A percentile compares a stretch with the other conserved stretches of the same genome.
These are phyloP conservation scores for Phenganax subtilis DNA, from an alignment of 92 coral and sea anemone genomes.

Conservation along the genomic window DNA sequence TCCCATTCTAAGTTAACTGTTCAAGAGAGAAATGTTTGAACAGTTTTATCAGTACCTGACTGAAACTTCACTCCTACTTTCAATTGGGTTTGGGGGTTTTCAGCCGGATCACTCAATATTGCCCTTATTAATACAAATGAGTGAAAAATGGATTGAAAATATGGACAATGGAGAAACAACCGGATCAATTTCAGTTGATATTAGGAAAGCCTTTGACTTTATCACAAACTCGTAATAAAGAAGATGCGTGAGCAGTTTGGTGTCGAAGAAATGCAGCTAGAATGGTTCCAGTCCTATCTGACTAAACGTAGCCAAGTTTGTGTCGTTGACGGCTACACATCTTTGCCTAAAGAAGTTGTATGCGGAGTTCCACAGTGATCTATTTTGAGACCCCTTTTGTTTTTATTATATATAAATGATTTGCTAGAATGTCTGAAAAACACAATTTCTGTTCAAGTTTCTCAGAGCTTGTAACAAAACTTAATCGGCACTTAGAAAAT, in stretches of 20 bases:
- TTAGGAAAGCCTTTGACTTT: too few species aligned
- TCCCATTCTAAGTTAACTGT: background rate
- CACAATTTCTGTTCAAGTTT: background rate
- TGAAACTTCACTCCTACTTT: background rate
- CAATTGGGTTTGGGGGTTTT: too few species aligned
- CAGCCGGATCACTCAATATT: too few species aligned
- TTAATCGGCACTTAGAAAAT: background rate
- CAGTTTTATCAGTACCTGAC: background rate
- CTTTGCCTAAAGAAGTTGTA: background rate
- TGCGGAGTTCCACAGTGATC: background rate
- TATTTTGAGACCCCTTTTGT: background rate
- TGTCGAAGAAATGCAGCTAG: background rate
- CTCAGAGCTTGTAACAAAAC: background rate
- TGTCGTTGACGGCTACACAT: constrained; percentile 1
- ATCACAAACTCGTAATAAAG: background rate
- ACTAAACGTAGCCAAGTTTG: background rate
- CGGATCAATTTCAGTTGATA: too few species aligned
- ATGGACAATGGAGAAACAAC: too few species aligned
- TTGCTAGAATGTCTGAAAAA: background rate
- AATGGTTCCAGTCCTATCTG: background rate
- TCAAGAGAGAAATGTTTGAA: background rate
- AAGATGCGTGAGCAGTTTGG: background rate
- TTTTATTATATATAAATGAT: background rate
- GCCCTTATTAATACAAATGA: too few species aligned
- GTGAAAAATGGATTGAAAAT: too few species aligned